phyloP scores from a whole-genome alignment of 2,888 invertebrate species.

The Tholera decimalis region DNA sequence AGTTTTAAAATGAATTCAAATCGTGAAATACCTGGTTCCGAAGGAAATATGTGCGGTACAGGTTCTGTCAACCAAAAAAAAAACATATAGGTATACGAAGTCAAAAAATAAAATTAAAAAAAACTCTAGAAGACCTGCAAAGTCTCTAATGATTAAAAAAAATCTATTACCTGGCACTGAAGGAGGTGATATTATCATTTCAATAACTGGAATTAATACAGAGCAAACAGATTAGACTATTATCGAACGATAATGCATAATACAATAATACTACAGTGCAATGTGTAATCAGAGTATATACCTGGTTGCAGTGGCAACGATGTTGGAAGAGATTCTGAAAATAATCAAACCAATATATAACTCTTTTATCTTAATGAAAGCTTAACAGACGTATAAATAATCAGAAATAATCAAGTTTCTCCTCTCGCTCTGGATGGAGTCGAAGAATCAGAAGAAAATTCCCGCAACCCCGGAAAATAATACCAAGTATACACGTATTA shows the following conservation, averaged over 20 bases:
- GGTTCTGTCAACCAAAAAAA: conserved; percentile 18
- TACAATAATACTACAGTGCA: background rate
- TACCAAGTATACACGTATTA: too few relatives aligned
- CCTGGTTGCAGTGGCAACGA: conserved; percentile 11
- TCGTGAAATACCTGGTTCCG: conserved; percentile 17
- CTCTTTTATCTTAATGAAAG: background rate
- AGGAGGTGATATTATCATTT: conserved; percentile 18
- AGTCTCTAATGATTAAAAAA: background rate
- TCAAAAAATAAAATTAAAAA: background rate
- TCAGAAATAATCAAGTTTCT: too few relatives aligned
- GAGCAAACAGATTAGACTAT: conserved; percentile 5
- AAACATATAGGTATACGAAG: background rate
- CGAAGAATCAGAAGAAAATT: too few relatives aligned
- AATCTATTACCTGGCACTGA: conserved; percentile 27
- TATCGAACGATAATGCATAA: background rate
- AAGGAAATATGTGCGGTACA: background rate
- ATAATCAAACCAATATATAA: background rate
- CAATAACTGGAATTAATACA: conserved; percentile 31
- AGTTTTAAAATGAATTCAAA: too few relatives aligned
- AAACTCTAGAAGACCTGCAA: background rate
- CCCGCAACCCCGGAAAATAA: too few relatives aligned
- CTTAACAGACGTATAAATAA: background rate
- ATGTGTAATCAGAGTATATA: conserved; percentile 7
- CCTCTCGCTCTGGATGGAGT: too few relatives aligned
- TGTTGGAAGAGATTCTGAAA: conserved; percentile 20